Base-by-base conservation (phyloP, 2,888 invertebrate species). In the Metacarcinus magister region DNA sequence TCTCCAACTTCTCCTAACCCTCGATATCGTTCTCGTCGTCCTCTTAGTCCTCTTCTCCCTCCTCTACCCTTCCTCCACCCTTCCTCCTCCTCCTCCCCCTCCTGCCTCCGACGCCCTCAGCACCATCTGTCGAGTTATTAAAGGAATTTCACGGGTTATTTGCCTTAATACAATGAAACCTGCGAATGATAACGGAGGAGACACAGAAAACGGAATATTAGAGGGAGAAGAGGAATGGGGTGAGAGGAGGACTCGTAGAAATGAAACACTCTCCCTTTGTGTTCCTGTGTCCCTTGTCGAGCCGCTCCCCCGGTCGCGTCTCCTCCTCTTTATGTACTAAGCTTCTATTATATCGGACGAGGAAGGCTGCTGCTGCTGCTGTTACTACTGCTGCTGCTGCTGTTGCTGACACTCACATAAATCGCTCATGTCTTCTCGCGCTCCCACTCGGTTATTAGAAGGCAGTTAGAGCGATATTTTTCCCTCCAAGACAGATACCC, bases 101-200 rank as follows among this genome's bases (percentile, higher is more conserved):
- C 19, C 28, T 28, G 28, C 75, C 48, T 32, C 75, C 75, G 39
- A 23, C 28, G 16, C 82, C 28, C 94, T 82, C 94, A 75, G 44
- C 94, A 46, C 94, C 94, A 75, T 94, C 94, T 82, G 82, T 94
- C 82, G 60, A 93, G 93, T 93, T 93, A 93, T 93, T 93, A 93
- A 93, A 93, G 93, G 67, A 93, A 93, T 93, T 94, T 94, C 94
- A 75, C 94, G 75, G 82, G 19, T 94, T 94, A 75, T 87, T 48
- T 87, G 46, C 87, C 94, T 19, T 46, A 44, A 44, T 46, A 46
- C 87, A 82, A 82, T 82, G 82, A 82, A 44, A 48, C 87, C 46
- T n/a, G 16, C 28, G 82, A n/a, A 82, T 46, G 44, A 91, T 46
- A 82, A n/a, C 23, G 87, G 94, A 43, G 87, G 94, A 43, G 23